These are phyloP conservation scores for Metellina segmentata DNA, from an alignment of 2,888 invertebrate species.

Conservation along the genomic window DNA sequence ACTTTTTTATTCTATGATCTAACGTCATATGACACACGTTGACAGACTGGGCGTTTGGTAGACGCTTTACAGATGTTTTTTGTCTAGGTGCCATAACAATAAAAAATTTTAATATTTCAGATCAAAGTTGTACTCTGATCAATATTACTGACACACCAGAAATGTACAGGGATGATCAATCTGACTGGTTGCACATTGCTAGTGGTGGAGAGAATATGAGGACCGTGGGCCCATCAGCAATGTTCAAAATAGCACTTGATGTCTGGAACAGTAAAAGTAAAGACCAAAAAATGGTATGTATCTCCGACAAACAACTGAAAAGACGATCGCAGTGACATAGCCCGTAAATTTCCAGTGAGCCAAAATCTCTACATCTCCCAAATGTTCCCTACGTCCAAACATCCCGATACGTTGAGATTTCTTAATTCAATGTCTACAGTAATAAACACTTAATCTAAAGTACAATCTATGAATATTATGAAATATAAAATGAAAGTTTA, in stretches of 20 bases:
- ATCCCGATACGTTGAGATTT: neutral
- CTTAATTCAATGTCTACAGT: neutral
- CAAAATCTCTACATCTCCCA: neutral
- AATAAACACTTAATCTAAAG: neutral
- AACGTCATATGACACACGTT: neutral
- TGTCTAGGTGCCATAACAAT: neutral
- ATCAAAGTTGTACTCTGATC: neutral
- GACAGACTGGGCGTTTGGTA: neutral
- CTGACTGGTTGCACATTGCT: conserved; percentile 26
- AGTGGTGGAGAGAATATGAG: neutral
- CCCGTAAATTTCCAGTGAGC: neutral
- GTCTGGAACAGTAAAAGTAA: conserved; percentile 27
- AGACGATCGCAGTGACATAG: neutral
- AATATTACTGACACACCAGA: conserved; percentile 31
- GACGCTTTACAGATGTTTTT: neutral
- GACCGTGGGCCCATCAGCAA: conserved; percentile 52
- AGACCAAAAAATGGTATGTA: neutral
- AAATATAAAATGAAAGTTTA: no score
- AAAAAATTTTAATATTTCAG: conserved; percentile 2
- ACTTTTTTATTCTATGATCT: neutral
- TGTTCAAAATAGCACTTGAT: conserved; percentile 50
- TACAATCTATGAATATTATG: neutral
- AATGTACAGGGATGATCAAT: neutral
- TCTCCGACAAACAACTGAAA: neutral
- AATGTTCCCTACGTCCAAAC: neutral